Evolutionary conservation across 1,140 invertebrate genomes (phyloP).

Genomic region (Nephila pilipes): DNA sequence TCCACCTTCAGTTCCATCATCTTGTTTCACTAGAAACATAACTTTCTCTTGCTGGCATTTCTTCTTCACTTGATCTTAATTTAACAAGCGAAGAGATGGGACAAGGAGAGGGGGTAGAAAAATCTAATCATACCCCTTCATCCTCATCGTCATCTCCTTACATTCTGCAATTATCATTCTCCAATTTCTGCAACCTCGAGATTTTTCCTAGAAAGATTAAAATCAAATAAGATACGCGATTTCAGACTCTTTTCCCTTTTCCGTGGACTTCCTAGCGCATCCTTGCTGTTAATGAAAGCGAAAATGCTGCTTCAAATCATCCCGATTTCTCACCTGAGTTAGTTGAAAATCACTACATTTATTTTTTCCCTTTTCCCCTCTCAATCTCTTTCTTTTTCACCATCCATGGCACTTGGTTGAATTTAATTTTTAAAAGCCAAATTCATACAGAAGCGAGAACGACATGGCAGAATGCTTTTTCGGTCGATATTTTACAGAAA

Average conservation of each 20-base stretch:
- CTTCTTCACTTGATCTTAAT: neutral
- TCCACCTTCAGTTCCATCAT: neutral
- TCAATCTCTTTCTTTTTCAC: neutral
- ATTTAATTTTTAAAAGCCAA: neutral
- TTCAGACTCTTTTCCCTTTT: neutral
- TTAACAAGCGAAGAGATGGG: neutral
- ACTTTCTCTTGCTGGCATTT: neutral
- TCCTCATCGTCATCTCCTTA: neutral
- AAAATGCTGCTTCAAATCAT: neutral
- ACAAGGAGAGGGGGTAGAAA: neutral
- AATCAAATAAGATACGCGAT: neutral
- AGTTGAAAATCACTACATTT: neutral
- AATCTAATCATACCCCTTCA: neutral
- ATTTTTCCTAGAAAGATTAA: neutral
- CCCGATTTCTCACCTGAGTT: neutral
- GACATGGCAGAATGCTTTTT: neutral
- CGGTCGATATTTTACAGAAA: slow-evolving; percentile 15
- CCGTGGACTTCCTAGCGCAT: neutral
- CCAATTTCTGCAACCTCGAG: neutral
- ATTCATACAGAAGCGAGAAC: neutral
- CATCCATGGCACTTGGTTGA: neutral
- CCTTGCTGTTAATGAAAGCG: neutral
- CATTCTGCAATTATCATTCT: slow-evolving; percentile 1
- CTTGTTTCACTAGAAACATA: neutral
- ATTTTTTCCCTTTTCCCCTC: neutral